Conservation (phyloP, 2,113 vertebrate genomes). For the Anseranas semipalmata region DNA sequence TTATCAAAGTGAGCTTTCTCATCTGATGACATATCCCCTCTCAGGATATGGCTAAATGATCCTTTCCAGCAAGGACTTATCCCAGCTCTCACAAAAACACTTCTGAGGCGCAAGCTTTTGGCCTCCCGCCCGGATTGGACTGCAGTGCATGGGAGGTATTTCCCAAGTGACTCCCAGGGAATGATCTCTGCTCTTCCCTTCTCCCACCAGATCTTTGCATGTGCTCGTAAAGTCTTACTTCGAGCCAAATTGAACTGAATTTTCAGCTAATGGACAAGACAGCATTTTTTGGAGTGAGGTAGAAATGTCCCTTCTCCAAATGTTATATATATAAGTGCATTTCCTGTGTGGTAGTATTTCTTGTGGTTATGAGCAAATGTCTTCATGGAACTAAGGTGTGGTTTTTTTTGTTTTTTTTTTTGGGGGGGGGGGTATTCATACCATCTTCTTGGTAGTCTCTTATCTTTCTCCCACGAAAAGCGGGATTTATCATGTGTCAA, state of each 20-base stretch:
- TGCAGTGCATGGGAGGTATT: not conserved
- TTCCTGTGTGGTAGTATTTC: not conserved
- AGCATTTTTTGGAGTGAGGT: not conserved
- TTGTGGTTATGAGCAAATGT: not conserved
- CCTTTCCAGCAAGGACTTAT: not conserved
- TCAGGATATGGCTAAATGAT: not conserved
- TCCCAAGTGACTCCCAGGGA: not conserved
- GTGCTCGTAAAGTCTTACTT: not conserved
- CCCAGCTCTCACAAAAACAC: not conserved
- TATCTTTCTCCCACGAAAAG: not conserved
- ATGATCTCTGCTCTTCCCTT: not conserved
- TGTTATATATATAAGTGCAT: not conserved
- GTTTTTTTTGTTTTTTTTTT: not conserved
- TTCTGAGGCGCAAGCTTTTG: not conserved
- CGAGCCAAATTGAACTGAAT: not conserved
- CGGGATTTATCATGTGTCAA: not conserved
- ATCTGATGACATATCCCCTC: not conserved
- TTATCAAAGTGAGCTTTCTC: not conserved
- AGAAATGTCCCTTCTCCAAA: not conserved
- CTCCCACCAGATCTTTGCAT: not conserved
- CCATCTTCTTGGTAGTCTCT: not conserved
- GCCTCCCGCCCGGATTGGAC: not conserved
- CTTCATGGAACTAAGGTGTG: not conserved
- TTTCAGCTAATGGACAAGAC: not conserved
- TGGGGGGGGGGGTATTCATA: not conserved